These are phyloP conservation scores for Rhabditoides inermis DNA, from an alignment of 2,888 invertebrate genomes.

Conservation along the genomic window DNA sequence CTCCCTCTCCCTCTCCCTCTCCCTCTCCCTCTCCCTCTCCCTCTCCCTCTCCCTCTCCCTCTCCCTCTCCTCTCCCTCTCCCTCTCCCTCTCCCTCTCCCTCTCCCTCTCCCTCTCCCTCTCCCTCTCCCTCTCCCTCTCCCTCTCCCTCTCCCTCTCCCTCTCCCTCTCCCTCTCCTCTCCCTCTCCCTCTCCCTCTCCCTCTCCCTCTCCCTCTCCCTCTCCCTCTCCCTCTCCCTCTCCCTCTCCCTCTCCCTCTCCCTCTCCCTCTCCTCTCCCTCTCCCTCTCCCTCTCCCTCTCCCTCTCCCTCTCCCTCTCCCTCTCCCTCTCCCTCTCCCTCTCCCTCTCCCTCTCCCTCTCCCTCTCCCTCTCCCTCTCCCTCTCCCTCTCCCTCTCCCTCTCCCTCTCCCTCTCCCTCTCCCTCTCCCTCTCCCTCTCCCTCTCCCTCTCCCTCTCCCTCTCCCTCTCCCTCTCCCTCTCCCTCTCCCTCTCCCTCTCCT, in stretches of 20 bases:
- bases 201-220: background rate
- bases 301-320: slow-evolving; percentile 3
- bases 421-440: slow-evolving; percentile 1
- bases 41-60: background rate
- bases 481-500: background rate
- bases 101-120: no score
- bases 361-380: background rate
- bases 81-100: no score
- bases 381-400: background rate
- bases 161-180: background rate
- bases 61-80: background rate
- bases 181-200: background rate
- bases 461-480: background rate
- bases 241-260: slow-evolving; percentile 12
- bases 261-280: slow-evolving; percentile 2
- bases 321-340: slow-evolving; percentile 1
- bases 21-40: background rate
- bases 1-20: slow-evolving; percentile 1
- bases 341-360: background rate
- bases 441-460: background rate
- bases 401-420: background rate
- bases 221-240: slow-evolving; percentile 8
- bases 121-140: no score
- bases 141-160: background rate
- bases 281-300: background rate